These are phyloP conservation scores for Harpalus rubripes DNA, from an alignment of 2,888 invertebrate genomes.

Conservation along the genomic window DNA sequence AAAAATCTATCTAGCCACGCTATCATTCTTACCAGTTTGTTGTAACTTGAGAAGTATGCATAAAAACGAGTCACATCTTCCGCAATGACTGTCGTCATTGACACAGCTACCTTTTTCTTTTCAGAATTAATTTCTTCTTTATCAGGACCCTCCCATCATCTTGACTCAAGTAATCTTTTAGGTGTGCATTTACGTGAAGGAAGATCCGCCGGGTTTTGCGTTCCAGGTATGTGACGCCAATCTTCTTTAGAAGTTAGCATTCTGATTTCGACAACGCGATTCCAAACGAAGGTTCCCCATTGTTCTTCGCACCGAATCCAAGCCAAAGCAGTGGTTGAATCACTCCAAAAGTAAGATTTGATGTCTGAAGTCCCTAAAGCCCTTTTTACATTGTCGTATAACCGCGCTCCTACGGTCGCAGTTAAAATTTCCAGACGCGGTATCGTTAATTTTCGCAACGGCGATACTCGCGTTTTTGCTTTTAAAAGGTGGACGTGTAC, in stretches of 20 bases:
- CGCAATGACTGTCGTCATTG: constrained; percentile 69
- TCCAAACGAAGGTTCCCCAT: constrained; percentile 71
- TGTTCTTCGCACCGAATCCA: constrained; percentile 70
- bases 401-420: constrained; percentile 70
- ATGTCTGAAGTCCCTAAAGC: constrained; percentile 60
- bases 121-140: constrained; percentile 8
- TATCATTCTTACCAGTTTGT: constrained; percentile 45
- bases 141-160: constrained; percentile 72
- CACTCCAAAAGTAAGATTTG: constrained; percentile 70
- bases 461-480: constrained; percentile 71
- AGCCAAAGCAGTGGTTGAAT: constrained; percentile 70
- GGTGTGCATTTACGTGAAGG: constrained; percentile 71
- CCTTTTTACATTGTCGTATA: constrained; percentile 49
- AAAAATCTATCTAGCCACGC: constrained; percentile 67
- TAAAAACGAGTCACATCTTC: constrained; percentile 33
- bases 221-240: constrained; percentile 72
- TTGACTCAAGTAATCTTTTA: constrained; percentile 69
- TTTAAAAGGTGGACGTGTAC: constrained; percentile 70
- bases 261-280: constrained; percentile 71
- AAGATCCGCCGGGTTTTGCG: constrained; percentile 71
- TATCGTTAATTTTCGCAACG: constrained; percentile 70
- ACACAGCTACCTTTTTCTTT: no score
- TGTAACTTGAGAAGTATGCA: constrained; percentile 68
- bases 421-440: constrained; percentile 72
- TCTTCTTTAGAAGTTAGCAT: constrained; percentile 63